A percentile compares a stretch with the other conserved stretches of the same genome.
These are phyloP conservation scores for Perdita meconis DNA, from an alignment of 2,888 invertebrate species.

Conservation along the genomic window DNA sequence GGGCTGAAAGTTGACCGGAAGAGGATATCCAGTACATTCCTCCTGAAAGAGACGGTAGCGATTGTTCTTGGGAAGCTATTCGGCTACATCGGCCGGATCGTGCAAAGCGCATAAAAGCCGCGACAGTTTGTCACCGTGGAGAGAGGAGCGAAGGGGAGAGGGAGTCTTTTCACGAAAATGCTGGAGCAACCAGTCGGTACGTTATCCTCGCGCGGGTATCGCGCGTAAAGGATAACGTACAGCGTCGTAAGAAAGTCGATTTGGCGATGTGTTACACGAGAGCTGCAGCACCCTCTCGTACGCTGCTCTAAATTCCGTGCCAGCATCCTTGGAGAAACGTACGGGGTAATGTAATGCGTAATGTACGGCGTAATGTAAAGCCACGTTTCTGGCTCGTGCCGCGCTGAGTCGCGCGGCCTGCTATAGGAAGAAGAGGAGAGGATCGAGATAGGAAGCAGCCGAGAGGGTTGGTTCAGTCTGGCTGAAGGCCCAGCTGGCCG, in stretches of 20 bases:
- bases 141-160: too few relatives aligned
- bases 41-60: slow-evolving; percentile 45
- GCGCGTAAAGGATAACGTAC: slow-evolving; percentile 72
- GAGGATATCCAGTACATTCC: slow-evolving; percentile 46
- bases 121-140: slow-evolving; percentile 64
- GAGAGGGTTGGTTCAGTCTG: slow-evolving; percentile 57
- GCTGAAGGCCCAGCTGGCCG: slow-evolving; percentile 70
- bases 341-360: slow-evolving; percentile 75
- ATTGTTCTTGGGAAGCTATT: slow-evolving; percentile 57
- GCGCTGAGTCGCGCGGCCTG: background rate
- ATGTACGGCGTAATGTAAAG: slow-evolving; percentile 70
- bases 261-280: slow-evolving; percentile 74
- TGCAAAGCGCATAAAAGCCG: slow-evolving; percentile 60
- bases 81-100: slow-evolving; percentile 54
- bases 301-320: slow-evolving; percentile 63
- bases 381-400: slow-evolving; percentile 50
- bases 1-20: slow-evolving; percentile 26
- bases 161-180: slow-evolving; percentile 59
- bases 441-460: slow-evolving; percentile 45
- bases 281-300: slow-evolving; percentile 45
- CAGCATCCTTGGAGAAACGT: slow-evolving; percentile 63
- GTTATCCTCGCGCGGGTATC: slow-evolving; percentile 66
- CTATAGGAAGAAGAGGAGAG: slow-evolving; percentile 27
- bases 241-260: slow-evolving; percentile 76
- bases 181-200: slow-evolving; percentile 71